phyloP scores from a whole-genome alignment of 2,888 invertebrate species.

The Agapostemon virescens region DNA sequence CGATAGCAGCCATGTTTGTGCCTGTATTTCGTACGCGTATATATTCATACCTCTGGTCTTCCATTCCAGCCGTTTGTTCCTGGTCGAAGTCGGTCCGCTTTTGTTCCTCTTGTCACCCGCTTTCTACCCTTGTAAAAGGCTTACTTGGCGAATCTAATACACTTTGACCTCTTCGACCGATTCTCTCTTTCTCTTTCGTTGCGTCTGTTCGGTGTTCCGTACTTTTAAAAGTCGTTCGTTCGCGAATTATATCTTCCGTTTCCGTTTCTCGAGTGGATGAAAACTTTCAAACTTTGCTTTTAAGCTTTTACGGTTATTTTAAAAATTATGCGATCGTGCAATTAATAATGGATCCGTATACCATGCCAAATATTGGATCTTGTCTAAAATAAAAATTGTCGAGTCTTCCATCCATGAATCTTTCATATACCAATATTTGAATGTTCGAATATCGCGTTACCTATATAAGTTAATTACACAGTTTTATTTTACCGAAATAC shows the following conservation, averaged over 20 bases:
- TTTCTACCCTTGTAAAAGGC: conserved; percentile 65
- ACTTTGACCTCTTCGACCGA: conserved; percentile 56
- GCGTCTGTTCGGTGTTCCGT: conserved; percentile 38
- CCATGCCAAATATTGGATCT: neutral
- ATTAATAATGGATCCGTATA: neutral
- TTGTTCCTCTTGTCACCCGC: conserved; percentile 54
- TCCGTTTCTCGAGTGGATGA: conserved; percentile 7
- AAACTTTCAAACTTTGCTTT: conserved; percentile 6
- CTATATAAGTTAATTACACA: neutral
- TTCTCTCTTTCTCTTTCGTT: conserved; percentile 35
- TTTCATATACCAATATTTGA: neutral
- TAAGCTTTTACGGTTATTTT: neutral
- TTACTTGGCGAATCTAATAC: conserved; percentile 69
- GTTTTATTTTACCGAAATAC: neutral
- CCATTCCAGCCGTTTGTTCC: conserved; percentile 44
- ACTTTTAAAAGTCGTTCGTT: conserved; percentile 41
- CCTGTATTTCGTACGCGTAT: conserved; percentile 15
- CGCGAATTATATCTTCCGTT: conserved; percentile 27
- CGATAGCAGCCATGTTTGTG: conserved; percentile 15
- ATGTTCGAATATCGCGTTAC: neutral
- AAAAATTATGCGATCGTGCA: neutral
- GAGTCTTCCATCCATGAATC: neutral
- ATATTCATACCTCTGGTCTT: conserved; percentile 33
- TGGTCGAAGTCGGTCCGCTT: conserved; percentile 50
- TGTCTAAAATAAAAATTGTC: neutral